A percentile compares a stretch with the other conserved stretches of the same genome.
Evolutionary conservation across 2,113 vertebrate genomes (phyloP).

Genomic region (Zosterops pallidus): DNA sequence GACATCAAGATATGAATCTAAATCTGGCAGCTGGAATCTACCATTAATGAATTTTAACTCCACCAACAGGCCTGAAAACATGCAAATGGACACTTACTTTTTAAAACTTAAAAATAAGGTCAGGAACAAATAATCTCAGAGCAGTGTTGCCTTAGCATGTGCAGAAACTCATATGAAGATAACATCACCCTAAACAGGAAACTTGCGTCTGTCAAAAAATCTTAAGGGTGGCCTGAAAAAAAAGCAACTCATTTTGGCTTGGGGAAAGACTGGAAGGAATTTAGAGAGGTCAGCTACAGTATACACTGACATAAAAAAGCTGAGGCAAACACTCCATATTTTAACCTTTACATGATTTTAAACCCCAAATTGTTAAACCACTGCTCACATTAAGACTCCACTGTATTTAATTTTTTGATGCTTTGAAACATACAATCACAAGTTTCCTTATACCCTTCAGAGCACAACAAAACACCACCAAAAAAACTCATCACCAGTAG

Average conservation of each 20-base stretch:
- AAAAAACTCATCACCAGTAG: background rate
- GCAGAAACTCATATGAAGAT: constrained; percentile 29
- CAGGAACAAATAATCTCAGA: background rate
- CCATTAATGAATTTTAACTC: background rate
- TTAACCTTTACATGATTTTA: constrained; percentile 29
- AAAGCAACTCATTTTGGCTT: background rate
- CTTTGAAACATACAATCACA: constrained; percentile 61
- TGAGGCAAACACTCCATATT: background rate
- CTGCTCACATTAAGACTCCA: constrained; percentile 40
- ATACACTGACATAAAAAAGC: constrained; percentile 33
- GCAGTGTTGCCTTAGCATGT: constrained; percentile 10
- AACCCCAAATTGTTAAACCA: constrained; percentile 62
- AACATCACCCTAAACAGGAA: constrained; percentile 51
- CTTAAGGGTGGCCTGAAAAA: constrained; percentile 50
- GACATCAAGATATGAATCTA: background rate
- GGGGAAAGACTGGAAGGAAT: constrained; percentile 33
- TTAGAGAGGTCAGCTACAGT: constrained; percentile 39
- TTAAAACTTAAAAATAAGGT: background rate
- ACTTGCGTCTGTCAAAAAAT: constrained; percentile 27
- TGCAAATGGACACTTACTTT: background rate
- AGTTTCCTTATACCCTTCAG: constrained; percentile 67
- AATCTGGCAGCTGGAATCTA: constrained; percentile 32
- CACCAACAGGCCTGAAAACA: constrained; percentile 14
- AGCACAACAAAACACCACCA: constrained; percentile 64
- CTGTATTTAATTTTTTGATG: constrained; percentile 68